A percentile compares a stretch with the other conserved stretches of the same genome.
phyloP scores from a whole-genome alignment of 2,888 invertebrate genomes.

The Rhaphigaster nebulosa region DNA sequence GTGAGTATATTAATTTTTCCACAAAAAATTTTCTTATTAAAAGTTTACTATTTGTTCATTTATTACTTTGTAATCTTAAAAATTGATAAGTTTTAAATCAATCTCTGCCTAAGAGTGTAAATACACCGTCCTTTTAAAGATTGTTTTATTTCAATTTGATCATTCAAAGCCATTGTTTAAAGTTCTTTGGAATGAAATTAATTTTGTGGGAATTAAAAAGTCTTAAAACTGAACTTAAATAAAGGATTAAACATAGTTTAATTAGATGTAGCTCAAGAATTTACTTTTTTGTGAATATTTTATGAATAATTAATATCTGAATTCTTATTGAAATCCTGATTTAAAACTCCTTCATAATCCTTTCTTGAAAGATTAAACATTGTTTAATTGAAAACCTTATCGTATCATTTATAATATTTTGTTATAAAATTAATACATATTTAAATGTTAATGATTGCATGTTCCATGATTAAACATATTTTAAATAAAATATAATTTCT shows the following conservation, averaged over 20 bases:
- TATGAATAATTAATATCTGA: neutral
- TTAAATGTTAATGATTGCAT: neutral
- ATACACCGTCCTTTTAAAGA: neutral
- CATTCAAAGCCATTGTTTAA: neutral
- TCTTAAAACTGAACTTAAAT: too few species aligned
- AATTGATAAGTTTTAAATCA: too few species aligned
- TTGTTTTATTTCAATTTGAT: neutral
- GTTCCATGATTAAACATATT: too few species aligned
- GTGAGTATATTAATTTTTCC: constrained; percentile 65
- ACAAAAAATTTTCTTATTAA: too few species aligned
- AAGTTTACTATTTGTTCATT: too few species aligned
- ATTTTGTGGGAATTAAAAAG: too few species aligned
- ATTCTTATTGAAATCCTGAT: neutral
- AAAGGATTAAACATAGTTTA: too few species aligned
- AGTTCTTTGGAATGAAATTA: neutral
- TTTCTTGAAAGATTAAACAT: neutral
- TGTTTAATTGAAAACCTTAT: neutral
- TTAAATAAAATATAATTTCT: neutral
- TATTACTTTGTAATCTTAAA: too few species aligned
- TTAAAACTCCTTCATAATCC: neutral
- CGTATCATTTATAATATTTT: neutral
- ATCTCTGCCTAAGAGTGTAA: neutral
- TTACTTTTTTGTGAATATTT: neutral
- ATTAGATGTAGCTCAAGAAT: too few species aligned
- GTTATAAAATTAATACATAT: neutral